Evolutionary conservation across 2,113 vertebrate genomes (phyloP), one percentile per base, ranked within the genome.

Genomic region (Plecturocebus donacophilus): DNA sequence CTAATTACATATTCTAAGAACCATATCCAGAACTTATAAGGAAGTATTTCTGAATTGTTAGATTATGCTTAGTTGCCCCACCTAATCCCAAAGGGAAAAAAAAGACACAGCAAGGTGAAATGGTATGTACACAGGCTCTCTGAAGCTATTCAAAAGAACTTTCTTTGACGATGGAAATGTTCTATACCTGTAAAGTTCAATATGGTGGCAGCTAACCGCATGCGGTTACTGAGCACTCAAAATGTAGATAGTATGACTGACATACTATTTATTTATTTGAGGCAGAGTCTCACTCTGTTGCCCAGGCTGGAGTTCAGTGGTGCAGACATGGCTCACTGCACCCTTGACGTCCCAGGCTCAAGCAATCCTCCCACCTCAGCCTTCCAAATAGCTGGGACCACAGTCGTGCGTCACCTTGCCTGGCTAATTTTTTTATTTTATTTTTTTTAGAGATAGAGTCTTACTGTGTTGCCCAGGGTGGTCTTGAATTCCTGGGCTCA

Each of bases 41-140:
- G 54, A 92, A 94, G 68, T 76, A 86, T 68, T 85, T 96, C 86
- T 49, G 52, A 85, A 76, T 49, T 76, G 32, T 45, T 56, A 47
- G 12, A 13, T 30, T 68, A n/a, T 70, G 23, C 38, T 92, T 76
- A 70, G 11, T 38, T 56, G 21, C 45, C 5, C 23, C 25, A 47
- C 70, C 40, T 30, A 64, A 40, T 23, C 32, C 77, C 76, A 91
- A 71, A 83, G 19, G 3, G 12, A 12, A 56, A 27, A 27, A 42
- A 93, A 32, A 95, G 25, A 66, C 16, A 95, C 17, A 42, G 13
- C 84, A 75, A 71, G 21, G 27, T 42, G 64, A 58, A 80, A 73
- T 23, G 8, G 11, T 21, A 11, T 30, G 6, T 19, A 35, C 30
- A 81, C 3, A 40, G 27, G 56, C 64, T 70, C 19, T 19, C 10